Conservation (phyloP, 2,888 invertebrate species). For the Tromatobia lineatoria region DNA sequence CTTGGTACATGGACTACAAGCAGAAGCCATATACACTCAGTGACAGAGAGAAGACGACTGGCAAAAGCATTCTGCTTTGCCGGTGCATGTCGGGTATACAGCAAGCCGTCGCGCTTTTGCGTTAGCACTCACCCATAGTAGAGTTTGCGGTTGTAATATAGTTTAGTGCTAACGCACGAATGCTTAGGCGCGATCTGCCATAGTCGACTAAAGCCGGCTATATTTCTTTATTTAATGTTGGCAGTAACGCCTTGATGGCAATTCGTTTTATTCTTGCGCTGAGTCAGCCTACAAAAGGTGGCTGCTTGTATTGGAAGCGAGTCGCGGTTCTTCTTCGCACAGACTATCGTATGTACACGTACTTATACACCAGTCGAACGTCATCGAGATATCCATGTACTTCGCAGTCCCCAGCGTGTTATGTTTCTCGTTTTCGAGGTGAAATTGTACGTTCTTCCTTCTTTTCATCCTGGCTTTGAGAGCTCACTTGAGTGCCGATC, state of each 20-base stretch:
- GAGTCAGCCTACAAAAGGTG: conserved; percentile 78
- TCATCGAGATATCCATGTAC: conserved; percentile 19
- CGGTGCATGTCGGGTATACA: conserved; percentile 2
- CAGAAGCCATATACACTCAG: conserved; percentile 55
- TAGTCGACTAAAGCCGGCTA: conserved; percentile 79
- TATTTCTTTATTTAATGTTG: conserved; percentile 84
- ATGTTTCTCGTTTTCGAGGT: conserved; percentile 25
- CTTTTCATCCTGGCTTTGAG: not conserved
- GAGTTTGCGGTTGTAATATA: conserved; percentile 81
- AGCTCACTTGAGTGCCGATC: conserved; percentile 21
- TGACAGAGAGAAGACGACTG: conserved; percentile 16
- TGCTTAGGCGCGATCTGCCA: conserved; percentile 77
- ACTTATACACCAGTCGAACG: not conserved
- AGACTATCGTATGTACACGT: conserved; percentile 15
- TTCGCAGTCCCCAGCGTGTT: conserved; percentile 8
- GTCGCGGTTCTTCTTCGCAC: not conserved
- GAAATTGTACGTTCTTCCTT: conserved; percentile 12
- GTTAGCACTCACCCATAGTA: conserved; percentile 50
- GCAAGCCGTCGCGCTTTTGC: conserved; percentile 57
- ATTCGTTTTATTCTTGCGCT: conserved; percentile 82
- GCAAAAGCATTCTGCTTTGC: conserved; percentile 22
- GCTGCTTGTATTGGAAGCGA: conserved; percentile 27
- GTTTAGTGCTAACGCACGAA: conserved; percentile 82
- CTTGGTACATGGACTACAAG: conserved; percentile 62
- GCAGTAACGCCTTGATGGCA: conserved; percentile 81